Conservation (phyloP, 2,888 invertebrate genomes). For the Oscheius sp. region DNA sequence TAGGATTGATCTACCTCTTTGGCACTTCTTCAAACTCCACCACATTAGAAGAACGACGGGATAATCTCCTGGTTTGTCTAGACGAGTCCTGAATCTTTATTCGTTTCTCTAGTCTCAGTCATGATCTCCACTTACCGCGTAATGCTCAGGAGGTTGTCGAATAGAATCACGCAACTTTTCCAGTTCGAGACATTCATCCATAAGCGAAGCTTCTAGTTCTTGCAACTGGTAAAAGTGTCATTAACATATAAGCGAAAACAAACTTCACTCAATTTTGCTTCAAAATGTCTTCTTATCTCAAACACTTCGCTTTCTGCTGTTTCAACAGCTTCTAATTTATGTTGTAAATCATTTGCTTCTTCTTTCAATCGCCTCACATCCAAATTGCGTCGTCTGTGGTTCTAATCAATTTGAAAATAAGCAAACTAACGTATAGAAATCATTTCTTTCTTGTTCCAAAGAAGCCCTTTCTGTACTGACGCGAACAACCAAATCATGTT, state of each 20-base stretch:
- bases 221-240: conserved; percentile 38
- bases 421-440: conserved; percentile 39
- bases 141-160: not conserved
- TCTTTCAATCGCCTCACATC: conserved; percentile 53
- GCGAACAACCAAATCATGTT: conserved; percentile 64
- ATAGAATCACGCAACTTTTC: conserved; percentile 44
- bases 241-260: not conserved
- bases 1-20: too few species aligned
- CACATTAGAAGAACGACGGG: not conserved
- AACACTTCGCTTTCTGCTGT: conserved; percentile 43
- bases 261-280: conserved; percentile 48
- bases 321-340: conserved; percentile 53
- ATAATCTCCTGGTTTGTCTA: not conserved
- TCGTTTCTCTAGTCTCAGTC: not conserved
- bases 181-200: conserved; percentile 53
- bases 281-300: conserved; percentile 41
- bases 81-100: not conserved
- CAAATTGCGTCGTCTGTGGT: conserved; percentile 37
- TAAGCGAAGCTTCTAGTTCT: conserved; percentile 45
- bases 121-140: not conserved
- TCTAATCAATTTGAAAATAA: not conserved
- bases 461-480: conserved; percentile 59
- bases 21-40: not conserved
- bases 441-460: conserved; percentile 51
- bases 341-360: conserved; percentile 59